Base-by-base conservation (phyloP, 2,113 vertebrate species). In the Peucedramus taeniatus region DNA sequence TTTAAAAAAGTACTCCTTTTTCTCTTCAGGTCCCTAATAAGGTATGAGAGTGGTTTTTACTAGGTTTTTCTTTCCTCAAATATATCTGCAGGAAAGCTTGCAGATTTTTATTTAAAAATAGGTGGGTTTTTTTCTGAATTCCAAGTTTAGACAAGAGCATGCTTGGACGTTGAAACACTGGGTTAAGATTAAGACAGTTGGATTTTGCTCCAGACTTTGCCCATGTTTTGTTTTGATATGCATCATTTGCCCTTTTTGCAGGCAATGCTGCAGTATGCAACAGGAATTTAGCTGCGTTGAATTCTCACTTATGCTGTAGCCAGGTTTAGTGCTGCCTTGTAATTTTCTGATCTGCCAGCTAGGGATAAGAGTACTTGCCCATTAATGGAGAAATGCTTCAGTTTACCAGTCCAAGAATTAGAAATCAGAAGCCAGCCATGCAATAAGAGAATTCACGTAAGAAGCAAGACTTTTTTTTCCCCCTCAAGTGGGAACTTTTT, bases 381-480 rank as follows among this genome's bases (percentile, higher is more conserved):
- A 42, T 81, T 92, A 90, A 50, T 57, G 39, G 40, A 78, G 76
- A 93, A 94, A 78, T 69, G 53, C 83, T 95, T 40, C 51, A 90
- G 59, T 95, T 94, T 95, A 83, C 68, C 72, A 95, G 24, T 33
- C 64, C 53, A 84, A 75, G 45, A 90, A 90, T 87, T 90, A 94
- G 80, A 86, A 96, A 84, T 69, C 89, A 53, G 83, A 75, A 92
- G 24, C 49, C 49, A 84, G 28, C 27, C 65, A 35, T 83, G 86
- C 83, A 75, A 47, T 53, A 80, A 72, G 15, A 56, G 51, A 85
- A 76, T 64, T 90, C 47, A 65, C 54, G 92, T 88, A 81, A 93
- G 84, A 76, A 90, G 40, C 17, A 77, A 57, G 28, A 56, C 63
- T 27, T 24, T 44, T 17, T 66, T 53, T 44, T 15, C 17, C 45